Conservation (phyloP, 2,113 vertebrate species). For the Poeciliopsis prolifica region DNA sequence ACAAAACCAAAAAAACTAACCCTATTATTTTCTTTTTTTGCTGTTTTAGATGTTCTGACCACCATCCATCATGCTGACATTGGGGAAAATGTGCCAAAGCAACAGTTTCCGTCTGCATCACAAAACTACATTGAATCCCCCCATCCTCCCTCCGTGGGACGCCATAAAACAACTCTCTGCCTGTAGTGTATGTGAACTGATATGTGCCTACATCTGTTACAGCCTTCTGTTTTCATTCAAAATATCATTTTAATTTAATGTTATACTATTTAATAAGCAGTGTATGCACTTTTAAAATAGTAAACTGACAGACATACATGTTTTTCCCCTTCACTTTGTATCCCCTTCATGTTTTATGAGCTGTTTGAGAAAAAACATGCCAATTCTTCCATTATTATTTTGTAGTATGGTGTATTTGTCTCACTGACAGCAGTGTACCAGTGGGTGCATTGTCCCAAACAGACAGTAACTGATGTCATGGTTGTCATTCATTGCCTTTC, state of each 20-base stretch:
- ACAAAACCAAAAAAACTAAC: slow-evolving; percentile 41
- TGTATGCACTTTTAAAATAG: slow-evolving; percentile 89
- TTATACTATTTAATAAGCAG: slow-evolving; percentile 90
- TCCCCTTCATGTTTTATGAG: slow-evolving; percentile 62
- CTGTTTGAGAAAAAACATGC: slow-evolving; percentile 59
- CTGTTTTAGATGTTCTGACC: slow-evolving; percentile 73
- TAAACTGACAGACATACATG: slow-evolving; percentile 70
- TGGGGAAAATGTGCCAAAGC: slow-evolving; percentile 80
- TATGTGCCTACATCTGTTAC: slow-evolving; percentile 92
- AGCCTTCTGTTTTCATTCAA: slow-evolving; percentile 88
- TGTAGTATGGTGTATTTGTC: slow-evolving; percentile 43
- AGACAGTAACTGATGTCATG: slow-evolving; percentile 60
- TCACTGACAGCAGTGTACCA: slow-evolving; percentile 71
- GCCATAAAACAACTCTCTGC: slow-evolving; percentile 64
- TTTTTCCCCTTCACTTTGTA: slow-evolving; percentile 66
- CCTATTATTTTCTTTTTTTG: slow-evolving; percentile 45
- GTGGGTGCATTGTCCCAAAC: slow-evolving; percentile 63
- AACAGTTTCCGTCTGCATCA: slow-evolving; percentile 71
- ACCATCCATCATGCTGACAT: slow-evolving; percentile 65
- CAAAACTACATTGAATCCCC: slow-evolving; percentile 25
- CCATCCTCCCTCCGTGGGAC: slow-evolving; percentile 46
- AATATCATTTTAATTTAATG: slow-evolving; percentile 88
- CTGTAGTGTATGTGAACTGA: slow-evolving; percentile 74
- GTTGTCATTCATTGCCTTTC: slow-evolving; percentile 61
- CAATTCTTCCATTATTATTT: slow-evolving; percentile 55